Evolutionary conservation across 1,140 invertebrate genomes (phyloP), one percentile per base, ranked within the genome.

Genomic region (Epicauta chinensis): DNA sequence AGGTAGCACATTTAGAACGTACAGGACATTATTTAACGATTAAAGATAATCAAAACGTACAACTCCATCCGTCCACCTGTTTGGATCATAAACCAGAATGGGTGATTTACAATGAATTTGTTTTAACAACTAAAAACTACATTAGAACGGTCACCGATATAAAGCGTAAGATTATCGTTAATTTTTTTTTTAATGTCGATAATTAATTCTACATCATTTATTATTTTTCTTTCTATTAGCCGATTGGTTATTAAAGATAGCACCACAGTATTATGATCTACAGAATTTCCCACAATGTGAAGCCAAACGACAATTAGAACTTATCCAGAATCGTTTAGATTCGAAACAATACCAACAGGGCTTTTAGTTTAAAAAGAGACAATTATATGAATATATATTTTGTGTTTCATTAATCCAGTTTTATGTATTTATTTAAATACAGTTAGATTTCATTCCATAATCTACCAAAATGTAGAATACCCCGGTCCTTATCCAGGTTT

Each of bases 21-120:
- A 95, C 88, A 5, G 93, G 95, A 1, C 93, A 98, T 73, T 99
- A 99, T 75, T 76, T 98, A 54, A 99, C 97, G 11, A 93, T 98
- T 37, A 99, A 99, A 71, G 97, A 99, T 76, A 98, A 98, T 75
- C 97, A 99, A 78, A 84, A 94, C 46, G 97, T 99, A 6, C 95
- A 98, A 71, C 79, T 99, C 10, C 97, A 99, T 78, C 97, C 97
- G 0, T 98, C 95, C 39, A 98, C 95, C 12, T 98, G 95, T 73
- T 77, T 99, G 11, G 96, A 98, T 75, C 97, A 99, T 72, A 98
- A 98, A 76, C 97, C 97, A 2, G 97, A 99, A 70, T 99, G 97
- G 97, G 96, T 98, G 12, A 85, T 99, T 42, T 99, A 99, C 75
- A 98, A 99, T 74, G 97, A 99, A 75, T 99, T 99, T 73, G 97